Evolutionary conservation across 2,888 invertebrate genomes (phyloP).

Genomic region (Cephus pygmeus): DNA sequence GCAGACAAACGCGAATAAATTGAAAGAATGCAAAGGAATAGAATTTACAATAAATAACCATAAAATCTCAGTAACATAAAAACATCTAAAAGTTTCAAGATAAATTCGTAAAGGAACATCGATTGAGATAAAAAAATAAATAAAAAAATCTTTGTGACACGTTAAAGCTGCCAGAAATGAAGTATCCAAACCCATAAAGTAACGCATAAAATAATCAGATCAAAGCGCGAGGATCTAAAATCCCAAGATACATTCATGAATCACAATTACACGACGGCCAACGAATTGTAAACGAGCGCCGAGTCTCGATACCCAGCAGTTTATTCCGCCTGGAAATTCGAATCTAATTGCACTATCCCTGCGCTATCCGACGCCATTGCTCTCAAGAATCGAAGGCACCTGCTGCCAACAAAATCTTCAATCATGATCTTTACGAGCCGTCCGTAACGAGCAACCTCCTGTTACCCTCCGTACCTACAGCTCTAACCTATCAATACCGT

Average conservation of each 20-base stretch:
- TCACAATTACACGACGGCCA: background rate
- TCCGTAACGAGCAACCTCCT: conserved; percentile 22
- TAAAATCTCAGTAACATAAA: background rate
- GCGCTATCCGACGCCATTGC: background rate
- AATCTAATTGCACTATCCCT: background rate
- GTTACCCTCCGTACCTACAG: conserved; percentile 1
- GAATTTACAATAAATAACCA: background rate
- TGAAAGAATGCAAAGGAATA: background rate
- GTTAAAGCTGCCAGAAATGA: background rate
- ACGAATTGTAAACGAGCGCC: background rate
- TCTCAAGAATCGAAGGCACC: background rate
- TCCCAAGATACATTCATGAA: background rate
- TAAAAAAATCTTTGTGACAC: background rate
- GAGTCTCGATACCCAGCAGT: background rate
- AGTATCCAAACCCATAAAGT: background rate
- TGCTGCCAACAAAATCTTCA: conserved; percentile 8
- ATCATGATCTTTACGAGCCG: conserved; percentile 20
- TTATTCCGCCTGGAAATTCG: background rate
- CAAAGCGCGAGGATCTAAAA: background rate
- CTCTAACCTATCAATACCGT: background rate
- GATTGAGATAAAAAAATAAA: background rate
- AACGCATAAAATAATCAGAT: background rate
- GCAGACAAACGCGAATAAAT: background rate
- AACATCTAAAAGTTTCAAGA: too few relatives aligned
- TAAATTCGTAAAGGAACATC: background rate